phyloP scores from a whole-genome alignment of 2,888 invertebrate genomes.

The Rhaphigaster nebulosa region DNA sequence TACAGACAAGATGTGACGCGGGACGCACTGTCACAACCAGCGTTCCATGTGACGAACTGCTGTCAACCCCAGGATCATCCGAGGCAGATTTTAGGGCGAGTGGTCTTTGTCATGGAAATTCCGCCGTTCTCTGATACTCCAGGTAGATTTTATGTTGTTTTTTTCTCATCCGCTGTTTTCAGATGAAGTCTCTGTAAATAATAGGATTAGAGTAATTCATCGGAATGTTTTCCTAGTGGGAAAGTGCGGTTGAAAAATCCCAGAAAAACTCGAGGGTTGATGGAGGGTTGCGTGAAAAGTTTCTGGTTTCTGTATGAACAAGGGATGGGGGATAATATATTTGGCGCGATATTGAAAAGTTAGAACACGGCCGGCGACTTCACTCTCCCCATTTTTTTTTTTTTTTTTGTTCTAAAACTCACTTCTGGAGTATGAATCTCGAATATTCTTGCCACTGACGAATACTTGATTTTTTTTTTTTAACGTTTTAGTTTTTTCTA shows the following conservation, averaged over 20 bases:
- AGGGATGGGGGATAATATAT: constrained; percentile 9
- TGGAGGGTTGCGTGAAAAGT: constrained; percentile 21
- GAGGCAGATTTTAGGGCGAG: background rate
- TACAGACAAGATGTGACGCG: background rate
- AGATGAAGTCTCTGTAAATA: background rate
- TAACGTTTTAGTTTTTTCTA: background rate
- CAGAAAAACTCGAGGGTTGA: constrained; percentile 7
- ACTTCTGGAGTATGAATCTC: background rate
- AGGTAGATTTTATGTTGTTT: background rate
- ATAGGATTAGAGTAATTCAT: background rate
- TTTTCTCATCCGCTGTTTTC: background rate
- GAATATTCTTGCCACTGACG: background rate
- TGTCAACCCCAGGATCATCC: constrained; percentile 3
- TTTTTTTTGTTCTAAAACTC: background rate
- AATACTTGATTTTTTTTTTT: background rate
- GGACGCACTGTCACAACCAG: constrained; percentile 20
- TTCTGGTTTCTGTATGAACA: constrained; percentile 22
- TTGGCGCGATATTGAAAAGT: constrained; percentile 20
- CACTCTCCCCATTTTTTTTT: background rate
- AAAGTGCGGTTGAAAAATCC: background rate
- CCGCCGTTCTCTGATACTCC: constrained; percentile 15
- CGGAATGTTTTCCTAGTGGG: background rate
- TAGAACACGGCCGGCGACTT: background rate
- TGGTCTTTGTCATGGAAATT: background rate
- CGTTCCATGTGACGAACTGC: background rate